A percentile compares a stretch with the other conserved stretches of the same genome.
Conservation (phyloP, 2,113 vertebrate genomes). For the Sprattus sprattus region DNA sequence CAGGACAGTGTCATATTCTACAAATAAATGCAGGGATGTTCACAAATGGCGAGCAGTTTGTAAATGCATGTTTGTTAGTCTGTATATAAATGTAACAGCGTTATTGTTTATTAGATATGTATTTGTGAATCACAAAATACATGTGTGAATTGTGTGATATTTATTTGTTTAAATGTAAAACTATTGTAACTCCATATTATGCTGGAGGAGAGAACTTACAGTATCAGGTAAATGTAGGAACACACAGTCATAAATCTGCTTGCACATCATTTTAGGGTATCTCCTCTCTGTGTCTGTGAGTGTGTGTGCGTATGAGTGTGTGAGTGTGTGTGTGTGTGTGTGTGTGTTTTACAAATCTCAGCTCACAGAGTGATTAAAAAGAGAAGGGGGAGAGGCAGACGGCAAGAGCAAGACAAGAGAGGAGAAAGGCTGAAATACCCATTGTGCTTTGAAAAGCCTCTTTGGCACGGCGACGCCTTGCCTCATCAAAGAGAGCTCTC, state of each 20-base stretch:
- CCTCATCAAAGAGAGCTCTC: constrained; percentile 56
- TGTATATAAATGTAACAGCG: too few species aligned
- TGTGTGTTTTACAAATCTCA: constrained; percentile 53
- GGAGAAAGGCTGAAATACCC: constrained; percentile 11
- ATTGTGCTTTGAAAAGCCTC: constrained; percentile 61
- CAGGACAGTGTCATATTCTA: too few species aligned
- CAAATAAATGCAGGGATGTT: too few species aligned
- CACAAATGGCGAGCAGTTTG: too few species aligned
- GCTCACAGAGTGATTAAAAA: constrained; percentile 42
- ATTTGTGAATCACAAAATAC: too few species aligned
- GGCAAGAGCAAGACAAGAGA: constrained; percentile 30
- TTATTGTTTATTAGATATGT: too few species aligned
- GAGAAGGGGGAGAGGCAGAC: constrained; percentile 42
- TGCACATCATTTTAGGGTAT: constrained; percentile 50
- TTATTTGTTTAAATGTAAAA: too few species aligned
- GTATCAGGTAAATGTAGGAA: background rate
- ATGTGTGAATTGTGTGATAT: too few species aligned
- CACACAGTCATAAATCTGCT: constrained; percentile 43
- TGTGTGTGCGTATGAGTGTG: constrained; percentile 40
- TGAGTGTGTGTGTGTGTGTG: constrained; percentile 22
- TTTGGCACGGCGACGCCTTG: constrained; percentile 51
- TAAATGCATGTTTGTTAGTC: too few species aligned
- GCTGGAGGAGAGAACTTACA: background rate
- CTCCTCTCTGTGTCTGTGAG: constrained; percentile 39
- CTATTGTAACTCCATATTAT: background rate